These are phyloP conservation scores for Threskiornis aethiopicus DNA, from an alignment of 2,797 vertebrate genomes.

Conservation along the genomic window DNA sequence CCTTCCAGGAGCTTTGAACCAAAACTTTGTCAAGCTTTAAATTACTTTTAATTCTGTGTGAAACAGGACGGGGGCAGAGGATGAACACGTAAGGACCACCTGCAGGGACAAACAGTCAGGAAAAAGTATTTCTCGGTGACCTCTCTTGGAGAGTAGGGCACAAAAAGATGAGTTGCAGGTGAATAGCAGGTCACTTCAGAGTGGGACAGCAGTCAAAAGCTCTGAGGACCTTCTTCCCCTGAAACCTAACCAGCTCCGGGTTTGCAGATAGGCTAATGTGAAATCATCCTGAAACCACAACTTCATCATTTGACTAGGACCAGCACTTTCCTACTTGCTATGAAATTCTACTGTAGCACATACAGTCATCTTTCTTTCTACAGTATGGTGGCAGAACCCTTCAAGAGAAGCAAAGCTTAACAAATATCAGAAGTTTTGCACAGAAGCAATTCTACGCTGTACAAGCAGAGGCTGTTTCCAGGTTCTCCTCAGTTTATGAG, in stretches of 20 bases:
- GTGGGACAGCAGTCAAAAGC: not conserved
- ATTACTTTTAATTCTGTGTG: not conserved
- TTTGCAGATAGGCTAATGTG: not conserved
- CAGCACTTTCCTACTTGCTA: not conserved
- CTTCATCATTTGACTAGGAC: not conserved
- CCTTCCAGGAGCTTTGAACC: not conserved
- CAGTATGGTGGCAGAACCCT: not conserved
- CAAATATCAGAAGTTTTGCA: not conserved
- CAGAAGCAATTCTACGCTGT: not conserved
- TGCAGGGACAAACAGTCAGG: not conserved
- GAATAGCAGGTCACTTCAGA: not conserved
- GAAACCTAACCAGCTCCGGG: not conserved
- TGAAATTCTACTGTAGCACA: not conserved
- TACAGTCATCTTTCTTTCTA: not conserved
- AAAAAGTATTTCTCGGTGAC: not conserved
- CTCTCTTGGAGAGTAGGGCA: not conserved
- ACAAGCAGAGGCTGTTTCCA: not conserved
- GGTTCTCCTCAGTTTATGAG: not conserved
- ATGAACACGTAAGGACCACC: rapidly evolving
- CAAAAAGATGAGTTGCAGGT: not conserved
- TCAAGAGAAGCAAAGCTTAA: not conserved
- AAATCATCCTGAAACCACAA: not conserved
- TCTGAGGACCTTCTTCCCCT: not conserved
- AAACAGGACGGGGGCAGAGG: rapidly evolving
- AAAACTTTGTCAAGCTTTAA: not conserved